A percentile compares a stretch with the other conserved stretches of the same genome.
These are phyloP conservation scores for Dicentrarchus labrax DNA, from an alignment of 2,113 vertebrate species.

Conservation along the genomic window DNA sequence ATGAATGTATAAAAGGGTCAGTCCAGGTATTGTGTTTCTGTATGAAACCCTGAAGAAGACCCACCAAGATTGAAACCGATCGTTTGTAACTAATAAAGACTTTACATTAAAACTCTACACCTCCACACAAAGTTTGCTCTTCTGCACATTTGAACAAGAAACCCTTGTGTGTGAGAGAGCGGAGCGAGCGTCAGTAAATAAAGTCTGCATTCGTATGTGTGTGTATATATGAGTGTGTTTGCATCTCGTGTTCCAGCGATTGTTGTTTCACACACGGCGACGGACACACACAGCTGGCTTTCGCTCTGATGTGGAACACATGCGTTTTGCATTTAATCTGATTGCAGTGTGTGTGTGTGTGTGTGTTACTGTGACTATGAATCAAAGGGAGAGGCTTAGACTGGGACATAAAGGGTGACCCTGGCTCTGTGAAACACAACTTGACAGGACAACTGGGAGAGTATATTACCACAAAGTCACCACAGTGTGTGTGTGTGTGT, in stretches of 20 bases:
- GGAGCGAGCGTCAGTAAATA: neutral
- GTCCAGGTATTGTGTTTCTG: neutral
- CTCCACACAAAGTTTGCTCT: too few relatives aligned
- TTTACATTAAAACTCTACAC: neutral
- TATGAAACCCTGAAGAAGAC: neutral
- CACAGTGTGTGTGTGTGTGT: constrained; percentile 20
- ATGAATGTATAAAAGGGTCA: neutral
- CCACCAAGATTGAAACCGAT: neutral
- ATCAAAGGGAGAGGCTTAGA: constrained; percentile 52
- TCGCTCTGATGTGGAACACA: constrained; percentile 35
- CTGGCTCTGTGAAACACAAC: constrained; percentile 67
- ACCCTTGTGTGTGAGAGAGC: neutral
- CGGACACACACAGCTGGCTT: constrained; percentile 26
- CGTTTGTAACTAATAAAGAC: neutral
- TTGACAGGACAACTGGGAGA: constrained; percentile 72
- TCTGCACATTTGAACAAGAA: neutral
- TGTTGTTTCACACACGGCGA: constrained; percentile 1
- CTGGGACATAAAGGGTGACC: constrained; percentile 43
- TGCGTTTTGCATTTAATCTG: constrained; percentile 54
- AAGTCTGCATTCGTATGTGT: neutral
- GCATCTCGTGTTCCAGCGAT: neutral
- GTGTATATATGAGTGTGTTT: neutral
- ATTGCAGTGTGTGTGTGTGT: constrained; percentile 35
- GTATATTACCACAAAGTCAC: constrained; percentile 62
- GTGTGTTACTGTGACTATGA: constrained; percentile 17